phyloP scores from a whole-genome alignment of 1,140 invertebrate genomes.

The Papilio glaucus region DNA sequence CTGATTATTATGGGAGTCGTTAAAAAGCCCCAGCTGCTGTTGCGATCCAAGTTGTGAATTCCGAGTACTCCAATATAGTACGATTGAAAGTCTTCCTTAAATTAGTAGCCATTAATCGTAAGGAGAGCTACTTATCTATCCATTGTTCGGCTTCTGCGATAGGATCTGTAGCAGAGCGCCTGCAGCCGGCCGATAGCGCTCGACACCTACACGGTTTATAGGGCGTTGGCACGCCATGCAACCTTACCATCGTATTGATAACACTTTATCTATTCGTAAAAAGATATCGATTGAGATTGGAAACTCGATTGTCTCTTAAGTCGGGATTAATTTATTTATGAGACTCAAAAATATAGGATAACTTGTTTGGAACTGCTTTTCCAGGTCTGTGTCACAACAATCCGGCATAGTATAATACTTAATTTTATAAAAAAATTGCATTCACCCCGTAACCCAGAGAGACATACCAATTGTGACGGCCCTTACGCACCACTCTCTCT shows the following conservation, averaged over 20 bases:
- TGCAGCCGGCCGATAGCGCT: constrained; percentile 3
- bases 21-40: too few species aligned
- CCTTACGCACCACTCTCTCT: too few species aligned
- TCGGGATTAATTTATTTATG: too few species aligned
- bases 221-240: constrained; percentile 39
- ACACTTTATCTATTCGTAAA: constrained; percentile 20
- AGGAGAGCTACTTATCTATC: constrained; percentile 6
- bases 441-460: too few species aligned
- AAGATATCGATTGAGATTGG: constrained; percentile 11
- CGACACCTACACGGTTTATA: constrained; percentile 39
- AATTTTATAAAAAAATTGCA: too few species aligned
- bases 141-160: constrained; percentile 23
- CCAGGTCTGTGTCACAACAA: too few species aligned
- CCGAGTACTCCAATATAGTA: neutral
- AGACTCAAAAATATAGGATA: too few species aligned
- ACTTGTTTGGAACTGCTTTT: too few species aligned
- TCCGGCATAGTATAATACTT: too few species aligned
- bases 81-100: neutral
- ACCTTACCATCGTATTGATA: constrained; percentile 24
- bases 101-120: constrained; percentile 24
- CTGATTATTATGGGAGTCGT: too few species aligned
- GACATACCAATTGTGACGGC: too few species aligned
- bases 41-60: neutral
- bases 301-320: constrained; percentile 19
- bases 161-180: constrained; percentile 22